Percentiles rank a stretch among this genome's conserved stretches.
These are phyloP conservation scores for Mycogona germanica DNA, from an alignment of 2,888 invertebrate species.

Conservation along the genomic window DNA sequence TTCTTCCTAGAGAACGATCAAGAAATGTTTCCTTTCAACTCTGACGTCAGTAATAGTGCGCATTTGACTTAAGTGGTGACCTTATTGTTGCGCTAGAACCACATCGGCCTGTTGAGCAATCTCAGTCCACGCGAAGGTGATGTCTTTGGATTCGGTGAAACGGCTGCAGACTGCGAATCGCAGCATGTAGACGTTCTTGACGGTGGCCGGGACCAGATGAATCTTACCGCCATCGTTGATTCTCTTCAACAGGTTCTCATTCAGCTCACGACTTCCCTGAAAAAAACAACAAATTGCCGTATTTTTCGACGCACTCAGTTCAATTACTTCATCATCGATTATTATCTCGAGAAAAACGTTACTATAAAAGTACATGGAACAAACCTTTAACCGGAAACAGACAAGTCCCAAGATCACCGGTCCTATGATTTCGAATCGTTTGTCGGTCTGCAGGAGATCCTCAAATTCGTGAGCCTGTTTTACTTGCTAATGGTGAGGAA, in stretches of 20 bases:
- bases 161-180: conserved; percentile 83
- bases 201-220: conserved; percentile 83
- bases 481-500: conserved; percentile 33
- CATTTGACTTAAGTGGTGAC: too few relatives aligned
- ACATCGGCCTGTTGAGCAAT: background rate
- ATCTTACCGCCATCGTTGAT: conserved; percentile 83
- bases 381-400: conserved; percentile 70
- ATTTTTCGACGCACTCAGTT: too few relatives aligned
- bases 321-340: background rate
- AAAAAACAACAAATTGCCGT: too few relatives aligned
- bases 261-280: conserved; percentile 61
- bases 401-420: conserved; percentile 84
- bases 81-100: too few relatives aligned
- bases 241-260: conserved; percentile 63
- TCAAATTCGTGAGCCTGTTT: conserved; percentile 65
- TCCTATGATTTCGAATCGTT: conserved; percentile 63
- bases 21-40: too few relatives aligned
- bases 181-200: conserved; percentile 69
- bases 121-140: conserved; percentile 77
- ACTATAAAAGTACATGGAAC: background rate
- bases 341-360: background rate
- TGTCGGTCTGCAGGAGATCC: conserved; percentile 51
- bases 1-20: too few relatives aligned
- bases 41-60: too few relatives aligned
- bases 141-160: conserved; percentile 64